Percentiles rank a stretch among this genome's conserved stretches.
These are phyloP conservation scores for Zosterops japonicus DNA, from an alignment of 2,113 vertebrate genomes.

Conservation along the genomic window DNA sequence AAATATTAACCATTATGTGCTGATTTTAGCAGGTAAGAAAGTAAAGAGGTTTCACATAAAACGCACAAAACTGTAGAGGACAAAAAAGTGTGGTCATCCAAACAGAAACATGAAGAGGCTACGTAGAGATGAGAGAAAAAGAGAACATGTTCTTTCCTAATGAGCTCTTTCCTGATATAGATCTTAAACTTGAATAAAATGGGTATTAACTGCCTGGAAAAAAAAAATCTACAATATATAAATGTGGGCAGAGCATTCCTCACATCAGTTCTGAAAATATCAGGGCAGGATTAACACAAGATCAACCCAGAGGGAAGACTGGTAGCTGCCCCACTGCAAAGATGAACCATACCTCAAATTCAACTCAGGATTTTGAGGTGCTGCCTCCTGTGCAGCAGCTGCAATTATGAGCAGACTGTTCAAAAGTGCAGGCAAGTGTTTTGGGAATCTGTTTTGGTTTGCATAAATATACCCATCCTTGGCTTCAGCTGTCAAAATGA, in stretches of 20 bases:
- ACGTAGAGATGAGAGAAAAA: not conserved
- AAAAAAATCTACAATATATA: not conserved
- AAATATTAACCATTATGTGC: not conserved
- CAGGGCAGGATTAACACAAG: not conserved
- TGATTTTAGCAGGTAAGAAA: conserved; percentile 12
- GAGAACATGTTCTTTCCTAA: not conserved
- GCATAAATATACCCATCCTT: not conserved
- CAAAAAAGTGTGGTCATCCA: not conserved
- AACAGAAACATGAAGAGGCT: conserved; percentile 43
- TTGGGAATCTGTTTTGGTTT: not conserved
- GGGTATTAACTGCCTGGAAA: not conserved
- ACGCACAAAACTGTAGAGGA: conserved; percentile 27
- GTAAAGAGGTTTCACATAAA: conserved; percentile 34
- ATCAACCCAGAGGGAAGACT: not conserved
- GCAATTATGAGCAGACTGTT: not conserved
- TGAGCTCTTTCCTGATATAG: not conserved
- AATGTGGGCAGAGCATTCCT: not conserved
- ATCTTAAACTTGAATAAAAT: not conserved
- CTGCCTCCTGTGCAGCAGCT: not conserved
- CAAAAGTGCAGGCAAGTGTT: not conserved
- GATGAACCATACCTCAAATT: not conserved
- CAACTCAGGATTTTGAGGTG: not conserved
- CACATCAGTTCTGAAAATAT: not conserved
- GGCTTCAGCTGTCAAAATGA: not conserved
- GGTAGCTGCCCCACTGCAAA: not conserved